Conservation (phyloP, 2,888 invertebrate genomes). For the Melinaea marsaeus region DNA sequence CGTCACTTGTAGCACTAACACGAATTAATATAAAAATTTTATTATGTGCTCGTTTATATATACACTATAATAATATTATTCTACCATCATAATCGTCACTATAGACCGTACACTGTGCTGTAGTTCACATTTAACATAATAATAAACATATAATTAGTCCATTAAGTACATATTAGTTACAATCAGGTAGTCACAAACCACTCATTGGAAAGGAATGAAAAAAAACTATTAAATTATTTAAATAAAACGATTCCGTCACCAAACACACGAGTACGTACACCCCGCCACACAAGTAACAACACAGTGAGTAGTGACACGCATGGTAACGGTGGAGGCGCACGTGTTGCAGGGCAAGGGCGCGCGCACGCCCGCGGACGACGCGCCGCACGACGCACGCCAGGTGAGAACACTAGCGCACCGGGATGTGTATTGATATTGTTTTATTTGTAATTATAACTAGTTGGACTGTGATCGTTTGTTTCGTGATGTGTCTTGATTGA, state of each 20-base stretch:
- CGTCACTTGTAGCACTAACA: neutral
- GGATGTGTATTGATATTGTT: too few species aligned
- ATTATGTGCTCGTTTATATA: neutral
- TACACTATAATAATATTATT: neutral
- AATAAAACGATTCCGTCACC: neutral
- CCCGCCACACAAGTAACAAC: conserved; percentile 24
- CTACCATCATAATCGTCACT: neutral
- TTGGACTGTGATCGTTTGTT: too few species aligned
- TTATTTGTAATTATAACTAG: too few species aligned
- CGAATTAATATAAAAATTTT: neutral
- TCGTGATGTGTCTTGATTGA: too few species aligned
- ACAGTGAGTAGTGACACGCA: conserved; percentile 31
- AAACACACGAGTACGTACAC: conserved; percentile 14
- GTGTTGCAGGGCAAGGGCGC: conserved; percentile 73
- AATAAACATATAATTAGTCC: neutral
- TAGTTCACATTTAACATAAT: conserved; percentile 2
- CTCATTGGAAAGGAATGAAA: neutral
- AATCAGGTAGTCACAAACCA: neutral
- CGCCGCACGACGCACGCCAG: conserved; percentile 46
- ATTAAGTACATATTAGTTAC: neutral
- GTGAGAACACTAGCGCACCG: conserved; percentile 37
- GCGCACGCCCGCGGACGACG: conserved; percentile 62
- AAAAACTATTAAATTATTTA: neutral
- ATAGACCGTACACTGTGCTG: neutral
- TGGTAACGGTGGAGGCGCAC: conserved; percentile 60